phyloP scores from a whole-genome alignment of 1,140 invertebrate species.

The Hycleus cichorii region DNA sequence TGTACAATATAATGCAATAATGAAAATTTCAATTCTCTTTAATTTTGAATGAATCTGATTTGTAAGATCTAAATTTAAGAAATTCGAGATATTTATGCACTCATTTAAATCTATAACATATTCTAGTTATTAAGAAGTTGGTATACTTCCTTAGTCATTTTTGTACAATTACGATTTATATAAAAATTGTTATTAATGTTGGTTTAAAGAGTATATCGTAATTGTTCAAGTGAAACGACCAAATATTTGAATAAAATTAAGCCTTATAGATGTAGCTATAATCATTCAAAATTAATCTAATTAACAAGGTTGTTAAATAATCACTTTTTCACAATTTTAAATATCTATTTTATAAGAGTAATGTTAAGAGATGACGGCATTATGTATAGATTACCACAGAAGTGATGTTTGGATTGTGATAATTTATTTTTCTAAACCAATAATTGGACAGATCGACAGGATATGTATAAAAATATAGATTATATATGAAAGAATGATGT shows the following conservation, averaged over 20 bases:
- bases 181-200: slow-evolving; percentile 6
- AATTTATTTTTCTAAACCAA: slow-evolving; percentile 31
- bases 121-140: slow-evolving; percentile 17
- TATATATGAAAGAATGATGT: slow-evolving; percentile 25
- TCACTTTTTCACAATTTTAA: slow-evolving; percentile 10
- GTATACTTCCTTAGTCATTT: slow-evolving; percentile 20
- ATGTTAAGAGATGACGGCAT: background rate
- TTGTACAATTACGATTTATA: slow-evolving; percentile 16
- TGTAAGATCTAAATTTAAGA: slow-evolving; percentile 8
- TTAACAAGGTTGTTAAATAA: slow-evolving; percentile 17
- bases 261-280: slow-evolving; percentile 25
- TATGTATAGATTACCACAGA: background rate
- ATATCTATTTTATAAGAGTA: background rate
- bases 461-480: slow-evolving; percentile 6
- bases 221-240: slow-evolving; percentile 25
- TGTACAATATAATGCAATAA: slow-evolving; percentile 19
- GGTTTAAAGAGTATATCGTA: background rate
- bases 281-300: slow-evolving; percentile 6
- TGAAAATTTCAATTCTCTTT: background rate
- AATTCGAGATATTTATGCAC: background rate
- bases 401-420: slow-evolving; percentile 27
- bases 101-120: slow-evolving; percentile 10
- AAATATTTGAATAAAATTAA: slow-evolving; percentile 23
- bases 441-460: slow-evolving; percentile 17
- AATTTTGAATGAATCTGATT: slow-evolving; percentile 3